Base-by-base conservation (phyloP, 2,888 invertebrate genomes). In the Torymus texanus region DNA sequence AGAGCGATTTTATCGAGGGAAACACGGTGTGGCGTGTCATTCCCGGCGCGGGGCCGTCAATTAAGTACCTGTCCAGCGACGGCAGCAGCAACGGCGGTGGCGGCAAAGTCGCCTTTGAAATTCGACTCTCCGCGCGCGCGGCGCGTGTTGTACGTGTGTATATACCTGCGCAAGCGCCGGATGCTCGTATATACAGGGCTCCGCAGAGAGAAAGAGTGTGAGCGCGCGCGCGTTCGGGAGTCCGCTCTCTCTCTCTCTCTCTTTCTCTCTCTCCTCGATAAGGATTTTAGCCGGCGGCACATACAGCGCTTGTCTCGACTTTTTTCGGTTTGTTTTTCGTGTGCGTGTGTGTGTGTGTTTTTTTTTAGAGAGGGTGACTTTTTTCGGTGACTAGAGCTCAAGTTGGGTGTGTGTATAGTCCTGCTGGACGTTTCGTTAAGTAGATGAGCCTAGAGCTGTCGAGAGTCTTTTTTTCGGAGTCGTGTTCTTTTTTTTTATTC, bases 21-120 rank as follows among this genome's bases (percentile, higher is more conserved):
- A 78, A 77, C 68, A 68, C 41, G 41, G 76, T 55, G 62, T 68
- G 70, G 68, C 76, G 76, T 70, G 70, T 68, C 76, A 70, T 50
- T 70, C 21, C 59, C 72, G 66, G 12, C 8, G 16, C 16, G 53
- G 8, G 53, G 68, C 74, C 78, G 78, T 78, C 78, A 78, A 78
- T 78, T 78, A 78, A 78, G 68, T 77, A 78, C 78, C 78, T 74
- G 78, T 78, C 78, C 55, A 14, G 50, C 24, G 5, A 11, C 65
- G 72, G 68, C 79, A 75, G 75, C 75, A 61, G 61, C 50, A 10
- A 16, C n/a, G 41, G 16, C 65, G 78, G 74, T 74, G 79, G 79
- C 75, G 65, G 21, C 21, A 21, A 21, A 63, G 65, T 65, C 62
- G 63, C 79, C 79, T 79, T 79, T 79, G 79, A 79, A 79, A 79